Conservation (phyloP, 2,888 invertebrate genomes). For the Aproaerema taeniolella region DNA sequence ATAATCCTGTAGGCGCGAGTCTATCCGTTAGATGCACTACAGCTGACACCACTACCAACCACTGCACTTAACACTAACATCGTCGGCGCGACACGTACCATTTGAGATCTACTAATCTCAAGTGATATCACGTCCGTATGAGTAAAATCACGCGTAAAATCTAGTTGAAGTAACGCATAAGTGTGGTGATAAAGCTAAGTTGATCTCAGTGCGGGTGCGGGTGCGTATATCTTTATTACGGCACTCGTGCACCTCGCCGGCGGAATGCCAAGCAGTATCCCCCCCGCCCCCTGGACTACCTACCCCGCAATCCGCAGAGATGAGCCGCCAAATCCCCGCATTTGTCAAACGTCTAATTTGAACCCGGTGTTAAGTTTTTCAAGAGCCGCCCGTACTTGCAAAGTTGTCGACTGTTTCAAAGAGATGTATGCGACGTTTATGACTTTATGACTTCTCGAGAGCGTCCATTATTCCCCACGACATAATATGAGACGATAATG, state of each 20-base stretch:
- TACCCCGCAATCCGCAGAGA: constrained; percentile 6
- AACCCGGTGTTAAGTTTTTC: constrained; percentile 4
- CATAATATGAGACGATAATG: constrained; percentile 6
- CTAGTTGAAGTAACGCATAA: too few relatives aligned
- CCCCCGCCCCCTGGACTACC: neutral
- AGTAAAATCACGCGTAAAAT: too few relatives aligned
- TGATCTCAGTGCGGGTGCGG: neutral
- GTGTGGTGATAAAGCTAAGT: constrained; percentile 3
- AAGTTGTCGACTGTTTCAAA: constrained; percentile 4
- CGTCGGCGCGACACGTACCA: too few relatives aligned
- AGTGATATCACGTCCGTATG: too few relatives aligned
- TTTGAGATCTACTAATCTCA: too few relatives aligned
- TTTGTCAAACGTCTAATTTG: constrained; percentile 15
- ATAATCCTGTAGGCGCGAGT: too few relatives aligned
- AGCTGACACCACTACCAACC: too few relatives aligned
- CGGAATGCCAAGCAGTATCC: constrained; percentile 9
- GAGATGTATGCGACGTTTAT: constrained; percentile 11
- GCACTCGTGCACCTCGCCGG: constrained; percentile 4
- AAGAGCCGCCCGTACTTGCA: neutral
- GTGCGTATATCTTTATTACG: constrained; percentile 15
- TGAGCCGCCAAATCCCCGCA: constrained; percentile 13
- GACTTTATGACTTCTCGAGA: constrained; percentile 8
- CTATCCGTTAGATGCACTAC: too few relatives aligned
- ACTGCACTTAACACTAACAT: too few relatives aligned
- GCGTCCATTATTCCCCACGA: constrained; percentile 6